Evolutionary conservation across 2,797 vertebrate species (phyloP).

Genomic region (Peromyscus eremicus): DNA sequence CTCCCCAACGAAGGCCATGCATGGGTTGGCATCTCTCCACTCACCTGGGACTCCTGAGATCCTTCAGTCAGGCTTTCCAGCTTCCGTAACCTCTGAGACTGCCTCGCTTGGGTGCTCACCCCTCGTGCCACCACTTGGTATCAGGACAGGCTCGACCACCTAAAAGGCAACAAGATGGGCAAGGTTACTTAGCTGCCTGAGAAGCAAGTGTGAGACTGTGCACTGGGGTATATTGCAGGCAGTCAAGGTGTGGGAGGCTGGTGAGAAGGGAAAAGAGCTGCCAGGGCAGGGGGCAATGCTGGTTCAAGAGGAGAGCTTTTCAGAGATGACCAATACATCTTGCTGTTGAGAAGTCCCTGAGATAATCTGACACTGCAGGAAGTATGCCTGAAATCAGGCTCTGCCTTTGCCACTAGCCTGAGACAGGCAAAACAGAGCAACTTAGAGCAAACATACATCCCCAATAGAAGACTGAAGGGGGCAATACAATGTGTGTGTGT

Average conservation of each 20-base stretch:
- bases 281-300: background rate
- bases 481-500: background rate
- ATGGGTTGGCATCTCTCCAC: constrained; percentile 25
- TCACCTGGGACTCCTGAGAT: constrained; percentile 69
- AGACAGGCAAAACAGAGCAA: background rate
- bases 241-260: background rate
- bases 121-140: background rate
- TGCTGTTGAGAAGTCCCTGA: background rate
- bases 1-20: background rate
- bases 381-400: background rate
- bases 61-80: background rate
- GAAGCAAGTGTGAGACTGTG: background rate
- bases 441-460: background rate
- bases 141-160: constrained; percentile 4
- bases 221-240: background rate
- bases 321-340: background rate
- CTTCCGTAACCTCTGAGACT: background rate
- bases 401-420: background rate
- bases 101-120: background rate
- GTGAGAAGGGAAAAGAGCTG: background rate
- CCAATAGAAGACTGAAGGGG: background rate
- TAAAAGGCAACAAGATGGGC: constrained; percentile 63
- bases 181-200: constrained; percentile 42
- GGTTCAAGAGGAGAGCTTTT: background rate
- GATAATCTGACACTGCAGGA: background rate